phyloP scores from a whole-genome alignment of 2,888 invertebrate species.

The Lottia gigantea region DNA sequence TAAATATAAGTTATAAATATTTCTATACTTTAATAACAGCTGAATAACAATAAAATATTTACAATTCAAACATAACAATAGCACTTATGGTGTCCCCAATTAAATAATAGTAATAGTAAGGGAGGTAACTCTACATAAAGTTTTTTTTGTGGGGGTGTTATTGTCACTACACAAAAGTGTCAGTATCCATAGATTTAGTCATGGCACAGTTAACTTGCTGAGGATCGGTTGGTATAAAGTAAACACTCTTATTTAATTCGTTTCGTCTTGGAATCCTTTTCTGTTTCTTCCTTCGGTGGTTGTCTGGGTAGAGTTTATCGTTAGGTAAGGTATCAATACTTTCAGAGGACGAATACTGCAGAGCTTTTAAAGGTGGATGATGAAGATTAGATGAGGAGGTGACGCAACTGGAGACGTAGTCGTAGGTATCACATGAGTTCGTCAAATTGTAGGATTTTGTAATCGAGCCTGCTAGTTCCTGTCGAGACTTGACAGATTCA shows the following conservation, averaged over 20 bases:
- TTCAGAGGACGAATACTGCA: slow-evolving; percentile 23
- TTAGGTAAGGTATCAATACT: slow-evolving; percentile 31
- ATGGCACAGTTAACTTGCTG: neutral
- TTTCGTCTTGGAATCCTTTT: slow-evolving; percentile 14
- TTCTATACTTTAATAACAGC: too few relatives aligned
- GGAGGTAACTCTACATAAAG: too few relatives aligned
- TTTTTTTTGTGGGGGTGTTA: too few relatives aligned
- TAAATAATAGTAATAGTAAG: too few relatives aligned
- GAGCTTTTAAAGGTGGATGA: neutral
- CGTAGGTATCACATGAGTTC: slow-evolving; percentile 46
- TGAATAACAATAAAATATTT: too few relatives aligned
- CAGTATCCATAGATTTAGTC: neutral
- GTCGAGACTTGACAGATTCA: slow-evolving; percentile 30
- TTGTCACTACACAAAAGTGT: slow-evolving; percentile 11
- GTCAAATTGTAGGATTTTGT: slow-evolving; percentile 52
- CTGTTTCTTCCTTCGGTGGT: neutral
- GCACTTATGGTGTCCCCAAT: too few relatives aligned
- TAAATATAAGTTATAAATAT: too few relatives aligned
- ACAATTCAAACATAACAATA: too few relatives aligned
- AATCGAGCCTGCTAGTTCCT: slow-evolving; percentile 53
- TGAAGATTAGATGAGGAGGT: slow-evolving; percentile 23
- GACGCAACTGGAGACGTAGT: slow-evolving; percentile 50
- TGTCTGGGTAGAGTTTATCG: slow-evolving; percentile 30
- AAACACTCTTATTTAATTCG: slow-evolving; percentile 26
- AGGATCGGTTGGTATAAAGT: slow-evolving; percentile 20